These are phyloP conservation scores for Pipa parva DNA, from an alignment of 2,113 vertebrate genomes.

Conservation along the genomic window DNA sequence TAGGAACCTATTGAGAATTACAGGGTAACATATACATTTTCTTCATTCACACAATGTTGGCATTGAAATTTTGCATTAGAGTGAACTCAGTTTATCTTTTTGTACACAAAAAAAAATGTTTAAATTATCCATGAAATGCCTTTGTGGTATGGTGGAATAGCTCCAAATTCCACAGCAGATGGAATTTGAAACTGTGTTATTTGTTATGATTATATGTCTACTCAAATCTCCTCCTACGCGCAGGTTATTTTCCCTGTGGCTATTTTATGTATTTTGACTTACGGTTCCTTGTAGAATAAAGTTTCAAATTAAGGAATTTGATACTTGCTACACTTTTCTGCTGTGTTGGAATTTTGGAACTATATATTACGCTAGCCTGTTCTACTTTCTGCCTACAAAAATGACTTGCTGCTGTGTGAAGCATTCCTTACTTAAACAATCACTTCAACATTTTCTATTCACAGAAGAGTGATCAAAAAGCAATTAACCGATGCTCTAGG, in stretches of 20 bases:
- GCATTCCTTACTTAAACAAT: neutral
- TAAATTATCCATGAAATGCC: slow-evolving; percentile 32
- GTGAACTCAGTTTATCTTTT: slow-evolving; percentile 7
- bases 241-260: slow-evolving; percentile 30
- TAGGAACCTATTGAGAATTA: no score
- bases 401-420: slow-evolving; percentile 1
- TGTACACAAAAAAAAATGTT: slow-evolving; percentile 19
- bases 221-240: slow-evolving; percentile 37
- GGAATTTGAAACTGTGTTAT: slow-evolving; percentile 37
- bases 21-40: no score
- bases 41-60: neutral
- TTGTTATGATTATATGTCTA: slow-evolving; percentile 38
- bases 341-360: neutral
- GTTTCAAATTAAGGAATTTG: slow-evolving; percentile 26
- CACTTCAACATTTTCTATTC: neutral
- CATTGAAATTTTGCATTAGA: slow-evolving; percentile 8
- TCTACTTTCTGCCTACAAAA: slow-evolving; percentile 1
- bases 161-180: slow-evolving; percentile 22
- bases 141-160: slow-evolving; percentile 29
- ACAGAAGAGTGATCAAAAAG: neutral
- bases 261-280: slow-evolving; percentile 24
- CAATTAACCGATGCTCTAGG: neutral
- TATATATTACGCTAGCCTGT: slow-evolving; percentile 2
- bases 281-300: slow-evolving; percentile 13
- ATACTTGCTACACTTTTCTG: slow-evolving; percentile 3